Evolutionary conservation across 2,797 vertebrate genomes (phyloP).

Genomic region (Aratinga solstitialis): DNA sequence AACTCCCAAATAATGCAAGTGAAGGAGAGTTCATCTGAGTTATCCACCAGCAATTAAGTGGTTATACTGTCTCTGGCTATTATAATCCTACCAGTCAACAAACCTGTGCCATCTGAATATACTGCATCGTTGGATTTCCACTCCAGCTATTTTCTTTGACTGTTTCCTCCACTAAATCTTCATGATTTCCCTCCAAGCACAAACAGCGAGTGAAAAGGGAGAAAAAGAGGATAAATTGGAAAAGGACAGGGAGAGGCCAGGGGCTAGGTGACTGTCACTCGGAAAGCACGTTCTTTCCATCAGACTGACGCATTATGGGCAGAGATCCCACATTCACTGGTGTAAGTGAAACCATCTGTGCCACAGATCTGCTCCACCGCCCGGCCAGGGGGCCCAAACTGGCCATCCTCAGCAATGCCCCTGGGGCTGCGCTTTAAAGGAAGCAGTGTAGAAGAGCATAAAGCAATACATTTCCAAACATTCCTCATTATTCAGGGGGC

Average conservation of each 20-base stretch:
- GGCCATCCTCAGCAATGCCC: background rate
- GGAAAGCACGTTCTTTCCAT: background rate
- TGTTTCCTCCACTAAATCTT: constrained; percentile 14
- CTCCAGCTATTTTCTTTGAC: background rate
- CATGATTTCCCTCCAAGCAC: background rate
- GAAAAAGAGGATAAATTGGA: constrained; percentile 1
- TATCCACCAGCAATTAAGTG: background rate
- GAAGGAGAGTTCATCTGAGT: background rate
- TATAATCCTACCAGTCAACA: constrained; percentile 33
- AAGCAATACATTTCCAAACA: background rate
- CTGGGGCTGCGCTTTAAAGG: background rate
- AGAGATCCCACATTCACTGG: background rate
- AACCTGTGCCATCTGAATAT: background rate
- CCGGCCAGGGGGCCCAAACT: background rate
- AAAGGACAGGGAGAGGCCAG: background rate
- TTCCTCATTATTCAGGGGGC: background rate
- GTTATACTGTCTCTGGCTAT: background rate
- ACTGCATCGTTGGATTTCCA: constrained; percentile 6
- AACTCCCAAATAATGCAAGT: background rate
- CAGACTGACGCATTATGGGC: background rate
- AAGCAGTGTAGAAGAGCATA: background rate
- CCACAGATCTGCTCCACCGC: background rate
- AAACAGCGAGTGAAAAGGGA: background rate
- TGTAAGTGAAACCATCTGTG: constrained; percentile 54
- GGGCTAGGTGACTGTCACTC: background rate